phyloP scores from a whole-genome alignment of 2,888 invertebrate genomes.

The Tortrix viridana region DNA sequence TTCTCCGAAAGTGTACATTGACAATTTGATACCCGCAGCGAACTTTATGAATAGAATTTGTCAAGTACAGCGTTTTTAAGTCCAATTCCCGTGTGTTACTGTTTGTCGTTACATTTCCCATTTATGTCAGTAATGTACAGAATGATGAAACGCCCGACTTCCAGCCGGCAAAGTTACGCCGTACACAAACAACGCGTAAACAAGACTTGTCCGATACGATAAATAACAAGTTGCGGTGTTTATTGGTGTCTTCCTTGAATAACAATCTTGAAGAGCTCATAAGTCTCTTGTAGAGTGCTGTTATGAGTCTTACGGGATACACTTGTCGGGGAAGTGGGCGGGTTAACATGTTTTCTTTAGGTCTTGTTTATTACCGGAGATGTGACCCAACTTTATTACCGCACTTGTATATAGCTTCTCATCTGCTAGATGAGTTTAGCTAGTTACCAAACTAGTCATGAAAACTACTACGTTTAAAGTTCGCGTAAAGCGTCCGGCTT shows the following conservation, averaged over 20 bases:
- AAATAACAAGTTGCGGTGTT: conserved; percentile 48
- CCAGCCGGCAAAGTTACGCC: conserved; percentile 39
- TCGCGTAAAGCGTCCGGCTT: conserved; percentile 3
- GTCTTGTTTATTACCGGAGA: conserved; percentile 13
- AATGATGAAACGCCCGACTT: conserved; percentile 42
- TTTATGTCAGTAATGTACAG: conserved; percentile 14
- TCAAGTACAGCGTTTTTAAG: not conserved
- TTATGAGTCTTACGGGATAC: conserved; percentile 23
- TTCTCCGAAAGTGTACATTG: no score
- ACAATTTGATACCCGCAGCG: no score
- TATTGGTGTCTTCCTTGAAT: conserved; percentile 44
- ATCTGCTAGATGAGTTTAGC: conserved; percentile 10
- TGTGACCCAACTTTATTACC: conserved; percentile 5
- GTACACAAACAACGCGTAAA: conserved; percentile 51
- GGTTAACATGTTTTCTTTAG: conserved; percentile 18
- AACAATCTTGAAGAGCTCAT: conserved; percentile 22
- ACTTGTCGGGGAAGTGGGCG: conserved; percentile 16
- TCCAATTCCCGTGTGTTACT: not conserved
- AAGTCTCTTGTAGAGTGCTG: conserved; percentile 21
- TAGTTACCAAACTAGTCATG: conserved; percentile 1
- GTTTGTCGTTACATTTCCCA: conserved; percentile 11
- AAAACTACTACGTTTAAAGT: conserved; percentile 15
- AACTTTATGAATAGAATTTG: not conserved
- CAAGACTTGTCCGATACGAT: conserved; percentile 47
- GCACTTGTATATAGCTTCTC: not conserved